Percentiles rank a stretch among this genome's conserved stretches.
These are phyloP conservation scores for Gulo gulo DNA, from an alignment of 2,113 vertebrate genomes.

Conservation along the genomic window DNA sequence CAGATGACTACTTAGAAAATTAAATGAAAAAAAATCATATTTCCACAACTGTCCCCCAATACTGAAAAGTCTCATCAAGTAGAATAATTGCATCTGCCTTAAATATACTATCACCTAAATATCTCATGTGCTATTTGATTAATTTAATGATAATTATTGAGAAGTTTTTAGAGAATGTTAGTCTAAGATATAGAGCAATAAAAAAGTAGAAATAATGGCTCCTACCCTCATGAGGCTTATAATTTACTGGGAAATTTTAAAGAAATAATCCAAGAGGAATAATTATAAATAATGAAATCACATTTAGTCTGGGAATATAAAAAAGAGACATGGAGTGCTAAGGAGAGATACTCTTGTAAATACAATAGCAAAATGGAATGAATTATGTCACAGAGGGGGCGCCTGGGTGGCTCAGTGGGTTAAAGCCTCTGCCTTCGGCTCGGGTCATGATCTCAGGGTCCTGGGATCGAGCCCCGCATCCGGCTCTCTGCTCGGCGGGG, in stretches of 20 bases:
- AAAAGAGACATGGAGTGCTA: neutral
- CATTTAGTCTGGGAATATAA: neutral
- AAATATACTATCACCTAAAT: neutral
- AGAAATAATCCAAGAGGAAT: neutral
- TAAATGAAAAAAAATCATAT: conserved; percentile 18
- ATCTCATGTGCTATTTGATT: neutral
- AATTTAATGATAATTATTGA: neutral
- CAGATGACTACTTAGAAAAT: neutral
- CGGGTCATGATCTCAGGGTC: too few relatives aligned
- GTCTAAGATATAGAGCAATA: neutral
- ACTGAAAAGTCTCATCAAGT: neutral
- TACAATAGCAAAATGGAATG: neutral
- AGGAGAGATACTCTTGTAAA: neutral
- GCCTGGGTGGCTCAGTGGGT: too few relatives aligned
- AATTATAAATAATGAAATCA: neutral
- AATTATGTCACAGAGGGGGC: neutral
- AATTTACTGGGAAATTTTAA: neutral
- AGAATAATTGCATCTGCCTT: neutral
- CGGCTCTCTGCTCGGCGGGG: too few relatives aligned
- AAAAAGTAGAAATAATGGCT: neutral
- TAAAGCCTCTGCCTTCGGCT: too few relatives aligned
- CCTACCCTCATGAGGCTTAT: neutral
- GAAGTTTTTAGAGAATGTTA: neutral
- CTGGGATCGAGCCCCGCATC: too few relatives aligned
- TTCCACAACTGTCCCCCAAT: neutral